These are phyloP conservation scores for Ptychochromis oligacanthus DNA, from an alignment of 2,113 vertebrate species.

Conservation along the genomic window DNA sequence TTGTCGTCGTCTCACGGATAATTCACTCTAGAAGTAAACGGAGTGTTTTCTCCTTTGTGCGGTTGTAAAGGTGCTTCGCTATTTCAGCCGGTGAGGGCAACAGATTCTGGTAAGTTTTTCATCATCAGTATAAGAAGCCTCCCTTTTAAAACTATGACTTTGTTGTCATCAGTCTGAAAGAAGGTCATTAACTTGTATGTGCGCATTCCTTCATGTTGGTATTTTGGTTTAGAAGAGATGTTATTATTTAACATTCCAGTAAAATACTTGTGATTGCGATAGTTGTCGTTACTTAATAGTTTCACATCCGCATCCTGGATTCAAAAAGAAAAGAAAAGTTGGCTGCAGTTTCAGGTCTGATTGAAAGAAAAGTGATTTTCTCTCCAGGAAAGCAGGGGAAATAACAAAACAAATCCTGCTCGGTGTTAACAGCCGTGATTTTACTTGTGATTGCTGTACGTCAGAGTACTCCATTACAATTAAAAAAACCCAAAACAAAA, in stretches of 20 bases:
- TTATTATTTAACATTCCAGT: fast-evolving
- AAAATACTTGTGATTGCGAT: neutral
- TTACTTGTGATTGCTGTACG: neutral
- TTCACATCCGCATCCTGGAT: neutral
- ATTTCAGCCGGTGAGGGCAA: neutral
- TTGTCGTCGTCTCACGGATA: neutral
- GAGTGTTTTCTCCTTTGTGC: neutral
- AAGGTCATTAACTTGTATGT: neutral
- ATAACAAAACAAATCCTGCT: slow-evolving; percentile 39
- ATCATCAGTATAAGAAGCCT: neutral
- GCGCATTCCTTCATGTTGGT: neutral
- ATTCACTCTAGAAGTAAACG: neutral
- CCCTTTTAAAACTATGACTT: fast-evolving
- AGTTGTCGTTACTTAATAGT: neutral
- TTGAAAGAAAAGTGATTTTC: neutral
- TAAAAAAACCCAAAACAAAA: neutral
- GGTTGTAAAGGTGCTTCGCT: neutral
- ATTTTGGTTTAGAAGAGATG: fast-evolving
- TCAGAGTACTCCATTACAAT: neutral
- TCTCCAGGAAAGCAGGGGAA: slow-evolving; percentile 48
- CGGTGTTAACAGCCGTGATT: slow-evolving; percentile 10
- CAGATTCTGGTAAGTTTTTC: neutral
- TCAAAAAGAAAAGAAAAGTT: neutral
- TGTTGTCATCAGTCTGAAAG: neutral
- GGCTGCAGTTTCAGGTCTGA: neutral